These are phyloP conservation scores for Philotrypesis tridentata DNA, from an alignment of 1,140 invertebrate species.

Conservation along the genomic window DNA sequence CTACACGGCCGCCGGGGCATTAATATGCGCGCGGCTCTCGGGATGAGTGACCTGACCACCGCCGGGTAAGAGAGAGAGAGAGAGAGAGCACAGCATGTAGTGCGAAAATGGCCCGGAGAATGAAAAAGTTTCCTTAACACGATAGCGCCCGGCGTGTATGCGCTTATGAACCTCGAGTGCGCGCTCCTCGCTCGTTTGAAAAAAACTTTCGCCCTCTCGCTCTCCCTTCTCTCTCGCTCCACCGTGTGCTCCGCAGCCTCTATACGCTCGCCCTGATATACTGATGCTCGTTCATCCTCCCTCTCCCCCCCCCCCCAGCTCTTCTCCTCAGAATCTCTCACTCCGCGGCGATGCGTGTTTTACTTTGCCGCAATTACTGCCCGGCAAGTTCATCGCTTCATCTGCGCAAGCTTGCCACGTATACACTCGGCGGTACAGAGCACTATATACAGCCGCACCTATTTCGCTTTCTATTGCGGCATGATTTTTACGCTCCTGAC, in stretches of 20 bases:
- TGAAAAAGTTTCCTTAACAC: slow-evolving; percentile 38
- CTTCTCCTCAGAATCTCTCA: background rate
- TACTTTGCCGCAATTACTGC: slow-evolving; percentile 15
- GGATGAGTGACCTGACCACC: background rate
- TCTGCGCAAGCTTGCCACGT: too few relatives aligned
- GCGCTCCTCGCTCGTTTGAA: background rate
- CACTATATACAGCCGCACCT: too few relatives aligned
- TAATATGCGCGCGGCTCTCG: slow-evolving; percentile 13
- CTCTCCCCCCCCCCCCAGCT: too few relatives aligned
- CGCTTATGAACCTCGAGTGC: background rate
- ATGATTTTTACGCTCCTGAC: too few relatives aligned
- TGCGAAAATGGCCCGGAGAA: slow-evolving; percentile 9
- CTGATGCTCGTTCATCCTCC: too few relatives aligned
- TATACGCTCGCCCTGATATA: too few relatives aligned
- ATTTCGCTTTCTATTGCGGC: too few relatives aligned
- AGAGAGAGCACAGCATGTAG: background rate
- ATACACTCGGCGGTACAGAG: too few relatives aligned
- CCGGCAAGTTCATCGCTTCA: too few relatives aligned
- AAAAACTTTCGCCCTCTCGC: slow-evolving; percentile 38
- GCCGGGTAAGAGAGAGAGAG: background rate
- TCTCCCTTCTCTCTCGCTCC: too few relatives aligned
- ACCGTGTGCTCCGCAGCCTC: too few relatives aligned
- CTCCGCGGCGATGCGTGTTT: background rate
- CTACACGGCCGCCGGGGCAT: background rate
- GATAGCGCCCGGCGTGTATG: background rate